Base-by-base conservation (phyloP, 2,113 vertebrate species). In the Tragelaphus buxtoni region DNA sequence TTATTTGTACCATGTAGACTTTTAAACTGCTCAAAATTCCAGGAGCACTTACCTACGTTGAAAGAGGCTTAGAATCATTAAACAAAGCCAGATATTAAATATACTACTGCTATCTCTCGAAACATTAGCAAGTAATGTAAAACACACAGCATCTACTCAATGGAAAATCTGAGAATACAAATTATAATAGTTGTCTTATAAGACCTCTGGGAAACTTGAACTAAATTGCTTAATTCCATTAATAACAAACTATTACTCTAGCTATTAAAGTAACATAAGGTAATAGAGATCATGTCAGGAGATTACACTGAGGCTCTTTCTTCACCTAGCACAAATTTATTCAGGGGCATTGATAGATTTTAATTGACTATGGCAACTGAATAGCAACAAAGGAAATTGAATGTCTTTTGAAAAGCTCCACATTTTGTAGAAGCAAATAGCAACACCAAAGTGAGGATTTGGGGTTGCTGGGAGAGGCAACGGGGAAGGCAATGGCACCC, bases 231-330 rank as follows among this genome's bases (percentile, higher is more conserved):
- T 97, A 98, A 98, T 98, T 98, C 98, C 98, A 97, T 98, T 98
- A 98, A 98, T 97, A 98, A 98, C 97, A 98, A 97, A 97, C 98
- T 98, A 96, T 98, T 98, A 98, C 97, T 97, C 96, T 83, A 96
- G 96, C 97, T 97, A 97, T 98, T 98, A 97, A 96, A 97, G 97
- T 90, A 97, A 97, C 96, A 97, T 92, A 97, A 97, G 97, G 96
- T 96, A 97, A 98, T 97, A 94, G 97, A 97, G 98, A 98, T 97
- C 96, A 95, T 97, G 98, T 95, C 95, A 89, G 88, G 96, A 97
- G 98, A 97, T 98, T 95, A 90, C 72, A 26, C 94, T 3, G 53
- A 91, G 94, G 94, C 76, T 77, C 96, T 95, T 97, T 98, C 97
- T 97, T 98, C 97, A 98, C 97, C 96, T 92, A 63, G 95, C 97